Percentiles rank a stretch among this genome's conserved stretches.
phyloP scores from a whole-genome alignment of 1,140 invertebrate species.

The Augochlora pura region DNA sequence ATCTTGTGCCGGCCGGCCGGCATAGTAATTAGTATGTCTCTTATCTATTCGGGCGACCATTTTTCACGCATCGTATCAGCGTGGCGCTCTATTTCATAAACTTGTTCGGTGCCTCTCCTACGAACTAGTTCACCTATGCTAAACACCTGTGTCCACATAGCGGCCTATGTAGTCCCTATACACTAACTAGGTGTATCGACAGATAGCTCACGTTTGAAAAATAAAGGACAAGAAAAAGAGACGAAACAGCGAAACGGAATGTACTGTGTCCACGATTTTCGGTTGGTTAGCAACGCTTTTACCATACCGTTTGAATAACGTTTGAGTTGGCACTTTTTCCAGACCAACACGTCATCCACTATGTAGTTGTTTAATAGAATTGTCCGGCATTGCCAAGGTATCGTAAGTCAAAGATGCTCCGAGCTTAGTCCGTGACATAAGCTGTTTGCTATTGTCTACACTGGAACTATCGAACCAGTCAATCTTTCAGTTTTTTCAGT shows the following conservation, averaged over 20 bases:
- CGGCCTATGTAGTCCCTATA: not conserved
- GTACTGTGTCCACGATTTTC: too few relatives aligned
- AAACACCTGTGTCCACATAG: slow-evolving; percentile 55
- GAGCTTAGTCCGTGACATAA: too few relatives aligned
- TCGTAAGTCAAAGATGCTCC: too few relatives aligned
- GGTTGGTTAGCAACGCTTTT: too few relatives aligned
- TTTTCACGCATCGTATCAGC: slow-evolving; percentile 21
- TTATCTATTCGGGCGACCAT: slow-evolving; percentile 19
- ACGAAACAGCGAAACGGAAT: not conserved
- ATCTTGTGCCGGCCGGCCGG: not conserved
- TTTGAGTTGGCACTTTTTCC: too few relatives aligned
- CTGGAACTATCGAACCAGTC: too few relatives aligned
- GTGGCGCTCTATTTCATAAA: slow-evolving; percentile 4
- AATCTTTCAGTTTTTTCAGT: too few relatives aligned
- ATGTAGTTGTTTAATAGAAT: too few relatives aligned
- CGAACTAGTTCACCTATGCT: slow-evolving; percentile 20
- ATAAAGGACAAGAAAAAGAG: not conserved
- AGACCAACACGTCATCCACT: too few relatives aligned
- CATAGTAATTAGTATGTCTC: slow-evolving; percentile 32
- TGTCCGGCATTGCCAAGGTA: too few relatives aligned
- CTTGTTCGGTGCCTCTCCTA: not conserved
- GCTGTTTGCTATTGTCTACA: too few relatives aligned
- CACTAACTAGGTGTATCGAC: slow-evolving; percentile 45
- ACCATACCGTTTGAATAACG: too few relatives aligned
- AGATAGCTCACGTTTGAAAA: slow-evolving; percentile 27